phyloP scores from a whole-genome alignment of 2,113 vertebrate species.

The Taxidea taxus region DNA sequence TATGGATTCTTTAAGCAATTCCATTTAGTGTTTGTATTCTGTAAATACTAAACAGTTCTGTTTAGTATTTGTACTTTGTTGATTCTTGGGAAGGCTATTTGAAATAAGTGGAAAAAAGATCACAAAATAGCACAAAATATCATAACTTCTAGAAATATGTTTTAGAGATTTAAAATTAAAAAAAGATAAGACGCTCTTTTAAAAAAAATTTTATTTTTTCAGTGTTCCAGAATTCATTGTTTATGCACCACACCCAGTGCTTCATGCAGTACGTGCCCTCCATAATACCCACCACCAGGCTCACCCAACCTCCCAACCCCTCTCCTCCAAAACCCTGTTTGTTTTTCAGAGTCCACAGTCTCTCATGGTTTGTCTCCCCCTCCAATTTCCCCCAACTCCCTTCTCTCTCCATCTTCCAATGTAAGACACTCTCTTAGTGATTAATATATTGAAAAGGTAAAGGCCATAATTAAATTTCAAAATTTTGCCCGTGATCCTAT shows the following conservation, averaged over 20 bases:
- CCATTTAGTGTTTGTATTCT: neutral
- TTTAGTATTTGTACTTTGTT: neutral
- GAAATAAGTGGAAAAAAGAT: neutral
- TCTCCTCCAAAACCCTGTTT: no score
- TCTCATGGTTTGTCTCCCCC: no score
- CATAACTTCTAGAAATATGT: neutral
- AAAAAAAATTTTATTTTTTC: no score
- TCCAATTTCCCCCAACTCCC: no score
- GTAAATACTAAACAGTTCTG: neutral
- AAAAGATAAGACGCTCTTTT: neutral
- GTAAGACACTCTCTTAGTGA: neutral
- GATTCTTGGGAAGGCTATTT: neutral
- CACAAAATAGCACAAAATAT: neutral
- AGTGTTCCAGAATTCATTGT: no score
- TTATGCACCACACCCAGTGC: no score
- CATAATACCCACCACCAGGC: no score
- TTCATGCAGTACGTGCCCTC: no score
- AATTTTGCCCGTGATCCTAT: neutral
- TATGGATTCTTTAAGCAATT: constrained; percentile 12
- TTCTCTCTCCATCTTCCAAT: no score
- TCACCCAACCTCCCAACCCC: no score
- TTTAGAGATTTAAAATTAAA: neutral
- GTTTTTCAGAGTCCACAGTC: no score
- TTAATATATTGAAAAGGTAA: neutral
- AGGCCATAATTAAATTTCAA: neutral